phyloP scores from a whole-genome alignment of 2,888 invertebrate genomes.

The Meteorus colon region DNA sequence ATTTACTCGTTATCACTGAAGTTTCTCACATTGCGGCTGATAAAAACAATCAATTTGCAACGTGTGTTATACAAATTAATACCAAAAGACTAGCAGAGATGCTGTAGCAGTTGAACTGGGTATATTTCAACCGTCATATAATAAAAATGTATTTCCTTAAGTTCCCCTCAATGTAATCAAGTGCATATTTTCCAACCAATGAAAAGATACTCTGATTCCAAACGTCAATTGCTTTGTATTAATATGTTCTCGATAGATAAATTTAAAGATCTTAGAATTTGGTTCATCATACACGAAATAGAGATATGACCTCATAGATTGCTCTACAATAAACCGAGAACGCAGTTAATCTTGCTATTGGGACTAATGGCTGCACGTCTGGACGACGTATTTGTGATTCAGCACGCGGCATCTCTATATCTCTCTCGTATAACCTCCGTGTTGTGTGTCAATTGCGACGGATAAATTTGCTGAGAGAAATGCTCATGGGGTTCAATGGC shows the following conservation, averaged over 20 bases:
- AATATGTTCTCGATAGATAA: neutral
- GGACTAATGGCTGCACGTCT: conserved; percentile 42
- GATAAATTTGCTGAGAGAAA: conserved; percentile 35
- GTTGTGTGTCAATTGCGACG: conserved; percentile 39
- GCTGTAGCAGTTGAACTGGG: too few species aligned
- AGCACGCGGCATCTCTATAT: conserved; percentile 28
- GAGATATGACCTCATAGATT: conserved; percentile 37
- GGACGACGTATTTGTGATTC: conserved; percentile 41
- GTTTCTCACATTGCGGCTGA: too few species aligned
- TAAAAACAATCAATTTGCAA: too few species aligned
- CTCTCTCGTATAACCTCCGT: conserved; percentile 34
- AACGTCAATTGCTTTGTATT: too few species aligned
- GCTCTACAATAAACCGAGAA: conserved; percentile 45
- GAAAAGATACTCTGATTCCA: neutral
- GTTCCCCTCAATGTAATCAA: neutral
- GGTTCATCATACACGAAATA: neutral
- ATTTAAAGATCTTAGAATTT: neutral
- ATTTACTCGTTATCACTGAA: too few species aligned
- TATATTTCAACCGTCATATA: too few species aligned
- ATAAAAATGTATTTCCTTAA: too few species aligned
- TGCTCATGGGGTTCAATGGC: conserved; percentile 11
- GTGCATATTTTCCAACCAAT: neutral
- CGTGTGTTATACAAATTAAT: too few species aligned
- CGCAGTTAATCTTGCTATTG: conserved; percentile 45
- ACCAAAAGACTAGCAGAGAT: too few species aligned